phyloP scores from a whole-genome alignment of 2,113 vertebrate species.

The Cyanoderma ruficeps region DNA sequence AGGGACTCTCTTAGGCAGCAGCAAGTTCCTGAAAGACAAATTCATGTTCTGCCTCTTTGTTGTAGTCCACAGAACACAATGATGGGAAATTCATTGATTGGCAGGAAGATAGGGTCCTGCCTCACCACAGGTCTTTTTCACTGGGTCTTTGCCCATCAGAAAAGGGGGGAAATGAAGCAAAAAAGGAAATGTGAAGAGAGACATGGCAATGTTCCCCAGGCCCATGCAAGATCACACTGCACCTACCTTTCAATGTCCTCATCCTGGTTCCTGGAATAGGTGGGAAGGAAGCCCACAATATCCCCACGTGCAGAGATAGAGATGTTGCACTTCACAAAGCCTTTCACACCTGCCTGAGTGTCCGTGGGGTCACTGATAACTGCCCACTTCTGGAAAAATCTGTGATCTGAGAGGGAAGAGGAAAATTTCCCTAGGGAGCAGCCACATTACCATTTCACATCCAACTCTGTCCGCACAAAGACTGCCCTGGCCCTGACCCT shows the following conservation, averaged over 20 bases:
- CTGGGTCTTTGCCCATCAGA: background rate
- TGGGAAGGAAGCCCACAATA: slow-evolving; percentile 66
- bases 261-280: slow-evolving; percentile 60
- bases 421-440: background rate
- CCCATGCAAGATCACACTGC: background rate
- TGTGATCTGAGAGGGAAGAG: slow-evolving; percentile 78
- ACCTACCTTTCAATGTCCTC: slow-evolving; percentile 90
- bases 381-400: slow-evolving; percentile 95
- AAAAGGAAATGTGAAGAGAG: background rate
- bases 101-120: background rate
- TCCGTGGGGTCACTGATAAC: slow-evolving; percentile 89
- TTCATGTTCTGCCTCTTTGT: background rate
- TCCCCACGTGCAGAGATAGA: slow-evolving; percentile 84
- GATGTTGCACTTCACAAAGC: slow-evolving; percentile 90
- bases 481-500: background rate
- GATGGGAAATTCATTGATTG: background rate
- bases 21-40: slow-evolving; percentile 80
- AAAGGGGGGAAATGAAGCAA: background rate
- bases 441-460: background rate
- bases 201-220: background rate
- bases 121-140: background rate
- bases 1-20: slow-evolving; percentile 86
- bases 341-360: slow-evolving; percentile 86
- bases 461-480: accelerated
- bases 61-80: background rate